Evolutionary conservation across 2,113 vertebrate species (phyloP).

Genomic region (Apus apus): DNA sequence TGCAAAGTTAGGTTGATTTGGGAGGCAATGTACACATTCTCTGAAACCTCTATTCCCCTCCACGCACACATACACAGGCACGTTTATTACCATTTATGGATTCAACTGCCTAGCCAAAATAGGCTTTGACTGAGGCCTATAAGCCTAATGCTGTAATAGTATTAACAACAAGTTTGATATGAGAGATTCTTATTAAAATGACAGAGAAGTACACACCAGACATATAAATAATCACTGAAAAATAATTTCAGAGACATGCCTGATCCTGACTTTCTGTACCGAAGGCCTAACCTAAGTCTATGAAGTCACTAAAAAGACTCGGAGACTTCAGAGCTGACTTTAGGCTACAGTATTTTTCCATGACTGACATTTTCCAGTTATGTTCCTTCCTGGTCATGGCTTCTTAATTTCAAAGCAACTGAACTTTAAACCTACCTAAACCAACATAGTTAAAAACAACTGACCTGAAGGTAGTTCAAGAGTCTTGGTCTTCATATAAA

Average conservation of each 20-base stretch:
- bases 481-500: neutral
- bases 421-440: neutral
- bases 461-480: neutral
- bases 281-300: neutral
- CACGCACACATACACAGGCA: rapidly evolving
- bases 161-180: neutral
- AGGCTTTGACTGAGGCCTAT: neutral
- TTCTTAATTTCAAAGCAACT: neutral
- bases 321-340: neutral
- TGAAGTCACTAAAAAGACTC: neutral
- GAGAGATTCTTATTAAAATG: neutral
- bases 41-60: neutral
- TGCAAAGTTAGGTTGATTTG: neutral
- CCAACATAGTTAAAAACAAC: neutral
- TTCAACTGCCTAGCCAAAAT: neutral
- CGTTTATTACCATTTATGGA: neutral
- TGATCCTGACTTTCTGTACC: neutral
- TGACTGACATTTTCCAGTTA: neutral
- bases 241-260: neutral
- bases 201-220: neutral
- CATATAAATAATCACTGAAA: neutral
- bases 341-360: neutral
- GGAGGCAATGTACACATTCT: neutral
- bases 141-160: neutral
- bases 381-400: neutral